A percentile compares a stretch with the other conserved stretches of the same genome.
Conservation (phyloP, 1,140 invertebrate species). For the Octopus sinensis region DNA sequence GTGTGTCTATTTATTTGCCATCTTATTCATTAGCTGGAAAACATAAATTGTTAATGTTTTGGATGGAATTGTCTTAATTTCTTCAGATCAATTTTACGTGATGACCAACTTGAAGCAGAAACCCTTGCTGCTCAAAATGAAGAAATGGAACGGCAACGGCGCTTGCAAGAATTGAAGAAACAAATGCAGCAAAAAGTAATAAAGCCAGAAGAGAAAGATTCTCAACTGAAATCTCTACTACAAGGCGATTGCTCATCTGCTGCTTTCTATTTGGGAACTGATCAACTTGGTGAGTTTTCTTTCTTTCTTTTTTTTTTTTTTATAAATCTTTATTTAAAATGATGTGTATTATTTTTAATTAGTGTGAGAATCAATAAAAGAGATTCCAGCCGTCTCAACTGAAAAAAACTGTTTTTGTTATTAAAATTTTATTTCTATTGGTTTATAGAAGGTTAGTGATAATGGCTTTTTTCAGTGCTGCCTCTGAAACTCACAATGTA, state of each 20-base stretch:
- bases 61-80: neutral
- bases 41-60: constrained; percentile 11
- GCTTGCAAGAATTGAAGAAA: constrained; percentile 53
- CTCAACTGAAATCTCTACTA: constrained; percentile 50
- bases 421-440: too few relatives aligned
- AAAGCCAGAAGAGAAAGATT: constrained; percentile 47
- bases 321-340: too few relatives aligned
- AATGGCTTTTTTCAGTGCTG: too few relatives aligned
- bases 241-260: constrained; percentile 38
- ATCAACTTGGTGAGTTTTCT: neutral
- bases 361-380: too few relatives aligned
- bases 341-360: too few relatives aligned
- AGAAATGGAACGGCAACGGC: constrained; percentile 74
- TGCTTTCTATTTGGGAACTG: neutral
- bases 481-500: too few relatives aligned
- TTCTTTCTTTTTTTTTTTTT: neutral
- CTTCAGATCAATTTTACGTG: constrained; percentile 84
- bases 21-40: neutral
- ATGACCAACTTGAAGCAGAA: constrained; percentile 84
- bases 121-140: constrained; percentile 88
- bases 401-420: too few relatives aligned
- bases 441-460: too few relatives aligned
- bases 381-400: too few relatives aligned
- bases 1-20: neutral
- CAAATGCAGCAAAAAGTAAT: constrained; percentile 27